Percentiles rank a stretch among this genome's conserved stretches.
These are phyloP conservation scores for Cochlearius cochlearius DNA, from an alignment of 2,113 vertebrate genomes.

Conservation along the genomic window DNA sequence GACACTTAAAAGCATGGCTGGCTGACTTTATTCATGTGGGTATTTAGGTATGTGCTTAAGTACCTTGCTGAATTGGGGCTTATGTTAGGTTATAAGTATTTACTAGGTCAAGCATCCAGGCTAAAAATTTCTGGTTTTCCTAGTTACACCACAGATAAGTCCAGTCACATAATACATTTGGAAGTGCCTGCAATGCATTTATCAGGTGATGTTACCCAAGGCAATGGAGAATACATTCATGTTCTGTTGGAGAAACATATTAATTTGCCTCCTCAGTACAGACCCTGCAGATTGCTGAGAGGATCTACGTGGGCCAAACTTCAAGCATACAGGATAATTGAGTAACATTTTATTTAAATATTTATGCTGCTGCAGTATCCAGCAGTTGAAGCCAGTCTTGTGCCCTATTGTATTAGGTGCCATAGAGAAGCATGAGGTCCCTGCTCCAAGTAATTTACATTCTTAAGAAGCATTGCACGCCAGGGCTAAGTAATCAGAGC, in stretches of 20 bases:
- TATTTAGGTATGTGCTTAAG: conserved; percentile 39
- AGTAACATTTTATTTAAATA: not conserved
- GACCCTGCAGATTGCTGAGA: not conserved
- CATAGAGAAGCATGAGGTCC: not conserved
- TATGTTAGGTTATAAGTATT: not conserved
- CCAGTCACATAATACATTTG: not conserved
- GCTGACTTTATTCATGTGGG: conserved; percentile 44
- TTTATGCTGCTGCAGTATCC: not conserved
- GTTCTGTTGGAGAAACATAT: not conserved
- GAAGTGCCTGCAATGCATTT: not conserved
- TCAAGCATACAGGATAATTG: not conserved
- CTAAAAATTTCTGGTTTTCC: conserved; percentile 20
- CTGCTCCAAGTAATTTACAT: not conserved
- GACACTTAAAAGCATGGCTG: conserved; percentile 28
- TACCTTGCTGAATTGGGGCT: conserved; percentile 25
- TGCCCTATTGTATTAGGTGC: not conserved
- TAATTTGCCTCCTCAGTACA: not conserved
- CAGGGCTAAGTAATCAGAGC: not conserved
- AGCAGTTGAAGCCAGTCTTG: not conserved
- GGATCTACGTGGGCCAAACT: not conserved
- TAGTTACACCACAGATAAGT: not conserved
- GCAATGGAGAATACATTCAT: not conserved
- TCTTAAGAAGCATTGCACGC: not conserved
- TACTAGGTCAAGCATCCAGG: not conserved
- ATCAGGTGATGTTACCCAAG: not conserved